phyloP scores from a whole-genome alignment of 1,140 invertebrate species.

The Polypedilum pembai region DNA sequence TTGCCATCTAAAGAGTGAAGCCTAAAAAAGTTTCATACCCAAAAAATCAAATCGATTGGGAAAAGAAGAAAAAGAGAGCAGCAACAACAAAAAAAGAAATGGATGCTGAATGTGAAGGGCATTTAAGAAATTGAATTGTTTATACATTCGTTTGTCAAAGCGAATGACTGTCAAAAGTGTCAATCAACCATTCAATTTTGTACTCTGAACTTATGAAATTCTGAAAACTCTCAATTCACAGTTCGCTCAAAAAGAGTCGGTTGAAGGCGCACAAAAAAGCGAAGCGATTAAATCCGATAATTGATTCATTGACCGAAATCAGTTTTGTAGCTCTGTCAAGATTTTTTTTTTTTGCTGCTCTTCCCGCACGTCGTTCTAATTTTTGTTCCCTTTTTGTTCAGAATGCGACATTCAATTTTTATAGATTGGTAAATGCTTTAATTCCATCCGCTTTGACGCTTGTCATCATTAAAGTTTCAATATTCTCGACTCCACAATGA shows the following conservation, averaged over 20 bases:
- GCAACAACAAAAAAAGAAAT: background rate
- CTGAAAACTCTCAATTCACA: slow-evolving; percentile 1
- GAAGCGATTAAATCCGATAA: slow-evolving; percentile 20
- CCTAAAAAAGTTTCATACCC: background rate
- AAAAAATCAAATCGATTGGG: background rate
- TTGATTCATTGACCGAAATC: slow-evolving; percentile 27
- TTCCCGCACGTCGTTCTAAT: background rate
- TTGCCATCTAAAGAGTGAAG: too few species aligned
- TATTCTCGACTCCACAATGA: background rate
- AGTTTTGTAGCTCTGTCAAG: background rate
- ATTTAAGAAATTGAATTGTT: slow-evolving; percentile 26
- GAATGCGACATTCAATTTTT: background rate
- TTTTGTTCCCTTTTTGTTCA: background rate
- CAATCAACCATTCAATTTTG: slow-evolving; percentile 25
- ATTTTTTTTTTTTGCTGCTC: background rate
- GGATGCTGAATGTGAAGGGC: background rate
- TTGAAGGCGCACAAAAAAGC: too few species aligned
- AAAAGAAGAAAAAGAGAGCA: background rate
- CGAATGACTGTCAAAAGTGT: slow-evolving; percentile 24
- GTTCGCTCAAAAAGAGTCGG: background rate
- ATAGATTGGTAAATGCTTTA: slow-evolving; percentile 8
- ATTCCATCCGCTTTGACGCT: slow-evolving; percentile 17
- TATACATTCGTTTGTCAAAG: slow-evolving; percentile 26
- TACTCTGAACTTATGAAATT: background rate
- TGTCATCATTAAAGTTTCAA: slow-evolving; percentile 23